Base-by-base conservation (phyloP, 2,888 invertebrate genomes). In the Strigamia transsilvanica region DNA sequence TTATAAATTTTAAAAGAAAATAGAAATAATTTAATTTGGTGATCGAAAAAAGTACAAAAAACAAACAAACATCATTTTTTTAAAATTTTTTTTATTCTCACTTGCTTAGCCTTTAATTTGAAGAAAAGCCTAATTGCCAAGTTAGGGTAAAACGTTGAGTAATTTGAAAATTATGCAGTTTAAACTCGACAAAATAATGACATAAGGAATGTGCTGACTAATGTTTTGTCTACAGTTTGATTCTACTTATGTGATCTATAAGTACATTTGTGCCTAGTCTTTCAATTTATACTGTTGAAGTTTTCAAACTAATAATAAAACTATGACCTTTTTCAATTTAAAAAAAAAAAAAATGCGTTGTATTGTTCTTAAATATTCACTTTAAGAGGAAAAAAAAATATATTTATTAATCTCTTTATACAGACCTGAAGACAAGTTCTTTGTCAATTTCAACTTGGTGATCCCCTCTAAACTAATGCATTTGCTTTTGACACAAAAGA, bases 201-300 rank as follows among this genome's bases (percentile, higher is more conserved):
- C 61, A 61, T 23, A 23, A 61, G 23, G 61, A 61, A 61, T 61
- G 61, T 61, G 61, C 61, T 61, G 61, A 61, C 61, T 61, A 61
- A 61, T 61, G 61, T 61, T 61, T 46, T 61, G 61, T 61, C 61
- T 61, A 61, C 61, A 61, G 18, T 61, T 61, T 61, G 61, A 61
- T 61, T 61, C 21, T 23, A 61, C 61, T 61, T 21, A 18, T 61
- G 61, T 61, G 61, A 61, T 61, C 23, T 61, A 23, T 21, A 61
- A 61, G 61, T 61, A 61, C 61, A 61, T 23, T 61, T 61, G 61
- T 61, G 23, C 61, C 61, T 61, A 61, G 61, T 61, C 61, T 61
- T 61, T 61, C 61, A 61, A 51, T 51, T 61, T 61, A 61, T 61
- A n/a, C 61, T 61, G 61, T 23, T 61, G 18, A 61, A 46, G 46